Evolutionary conservation across 1,140 invertebrate genomes (phyloP), one percentile per base, ranked within the genome.

Genomic region (Meloidogyne chitwoodi): DNA sequence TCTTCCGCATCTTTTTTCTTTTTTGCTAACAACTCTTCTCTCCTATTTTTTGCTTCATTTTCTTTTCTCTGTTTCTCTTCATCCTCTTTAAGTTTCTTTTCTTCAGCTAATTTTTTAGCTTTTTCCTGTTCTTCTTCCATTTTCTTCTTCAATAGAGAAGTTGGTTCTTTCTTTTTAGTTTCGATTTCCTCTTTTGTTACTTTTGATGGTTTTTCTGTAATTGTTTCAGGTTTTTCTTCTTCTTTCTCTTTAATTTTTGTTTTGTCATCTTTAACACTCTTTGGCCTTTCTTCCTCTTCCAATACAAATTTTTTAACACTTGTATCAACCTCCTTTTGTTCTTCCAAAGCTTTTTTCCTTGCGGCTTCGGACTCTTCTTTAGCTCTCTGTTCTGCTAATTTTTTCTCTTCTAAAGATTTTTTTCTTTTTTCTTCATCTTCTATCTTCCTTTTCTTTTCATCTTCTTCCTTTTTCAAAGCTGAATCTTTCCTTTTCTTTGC

Each of bases 301-400:
- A 22, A n/a, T 62, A 77, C 71, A 26, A 31, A n/a, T 22, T 41
- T n/a, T 24, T 72, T 22, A 29, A 44, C 34, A 29, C 16, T 2
- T 8, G 31, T 70, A 27, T 44, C 68, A 27, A 44, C 5, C 10
- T 70, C 38, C 12, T 70, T 70, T 29, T 27, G n/a, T 69, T 26
- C 66, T 14, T 48, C 65, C 41, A 65, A 56, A 16, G 31, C 26
- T 41, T 77, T 74, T 44, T 61, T 68, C 2, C 48, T 34, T 22
- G 62, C 70, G 14, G 76, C 76, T 74, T 74, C 70, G 1, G 70
- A 22, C 22, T 75, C 64, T 19, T 74, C 73, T 12, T 63, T 68
- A 0, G 63, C 44, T 11, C 56, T 74, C 11, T 68, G 26, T 14
- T 77, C 56, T 22, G 69, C 73, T 24, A 74, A 24, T 48, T 70